These are phyloP conservation scores for Periphyllus acericola DNA, from an alignment of 2,888 invertebrate genomes.

Conservation along the genomic window DNA sequence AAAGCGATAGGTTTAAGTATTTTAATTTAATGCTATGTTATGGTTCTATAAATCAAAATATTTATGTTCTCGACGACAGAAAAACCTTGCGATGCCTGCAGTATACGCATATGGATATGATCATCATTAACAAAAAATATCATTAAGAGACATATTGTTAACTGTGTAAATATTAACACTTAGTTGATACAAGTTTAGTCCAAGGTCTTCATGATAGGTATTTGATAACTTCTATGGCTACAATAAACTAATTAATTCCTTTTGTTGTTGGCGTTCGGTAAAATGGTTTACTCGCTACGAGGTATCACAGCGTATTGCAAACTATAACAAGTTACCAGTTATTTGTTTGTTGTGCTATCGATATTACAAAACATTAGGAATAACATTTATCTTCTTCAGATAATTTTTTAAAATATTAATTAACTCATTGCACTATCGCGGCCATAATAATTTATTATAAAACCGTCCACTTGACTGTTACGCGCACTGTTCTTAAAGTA, in stretches of 20 bases:
- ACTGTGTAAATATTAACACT: constrained; percentile 26
- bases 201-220: constrained; percentile 24
- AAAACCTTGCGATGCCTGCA: background rate
- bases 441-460: too few species aligned
- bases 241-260: constrained; percentile 18
- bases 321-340: background rate
- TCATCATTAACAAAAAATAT: constrained; percentile 1
- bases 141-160: constrained; percentile 15
- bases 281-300: background rate
- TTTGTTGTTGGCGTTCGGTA: background rate
- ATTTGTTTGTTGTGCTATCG: background rate
- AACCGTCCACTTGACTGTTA: too few species aligned
- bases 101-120: background rate
- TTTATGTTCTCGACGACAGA: background rate
- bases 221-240: background rate
- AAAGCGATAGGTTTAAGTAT: background rate
- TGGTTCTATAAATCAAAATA: background rate
- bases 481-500: too few species aligned
- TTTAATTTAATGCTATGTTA: background rate
- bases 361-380: background rate
- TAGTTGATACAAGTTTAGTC: background rate
- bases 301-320: background rate
- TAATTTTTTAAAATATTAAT: background rate
- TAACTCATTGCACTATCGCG: background rate
- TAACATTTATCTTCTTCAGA: background rate